Conservation (phyloP, 1,140 invertebrate genomes). For the Heliothis virescens region DNA sequence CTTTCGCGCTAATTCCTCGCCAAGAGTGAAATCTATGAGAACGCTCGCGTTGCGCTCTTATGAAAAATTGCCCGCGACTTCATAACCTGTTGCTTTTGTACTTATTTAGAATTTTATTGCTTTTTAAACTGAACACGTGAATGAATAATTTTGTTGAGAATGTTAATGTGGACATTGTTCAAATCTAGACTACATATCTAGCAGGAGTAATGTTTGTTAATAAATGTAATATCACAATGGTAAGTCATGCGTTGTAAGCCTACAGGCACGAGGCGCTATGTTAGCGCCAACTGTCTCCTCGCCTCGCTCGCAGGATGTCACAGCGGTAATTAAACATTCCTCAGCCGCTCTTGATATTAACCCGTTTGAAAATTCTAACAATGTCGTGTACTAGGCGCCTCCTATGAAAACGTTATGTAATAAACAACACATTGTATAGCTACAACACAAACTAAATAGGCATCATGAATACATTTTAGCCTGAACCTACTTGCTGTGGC, state of each 20-base stretch:
- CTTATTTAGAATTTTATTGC: conserved; percentile 48
- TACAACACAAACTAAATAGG: conserved; percentile 34
- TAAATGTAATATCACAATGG: not conserved
- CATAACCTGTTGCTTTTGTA: conserved; percentile 66
- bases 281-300: conserved; percentile 58
- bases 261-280: conserved; percentile 49
- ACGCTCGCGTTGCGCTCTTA: conserved; percentile 57
- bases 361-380: conserved; percentile 77
- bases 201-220: not conserved
- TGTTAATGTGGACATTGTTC: not conserved
- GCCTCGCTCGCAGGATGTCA: conserved; percentile 62
- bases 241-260: conserved; percentile 35
- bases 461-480: conserved; percentile 54
- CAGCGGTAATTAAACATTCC: conserved; percentile 81
- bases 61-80: conserved; percentile 58
- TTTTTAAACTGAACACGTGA: not conserved
- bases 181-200: not conserved
- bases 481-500: conserved; percentile 51
- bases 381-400: conserved; percentile 65
- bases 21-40: conserved; percentile 75
- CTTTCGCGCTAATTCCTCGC: conserved; percentile 73
- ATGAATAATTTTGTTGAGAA: not conserved
- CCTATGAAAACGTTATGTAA: conserved; percentile 64
- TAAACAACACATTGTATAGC: conserved; percentile 57
- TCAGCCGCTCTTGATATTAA: conserved; percentile 72